A percentile compares a stretch with the other conserved stretches of the same genome.
Evolutionary conservation across 2,797 vertebrate species (phyloP).

Genomic region (Meriones psammophilus): DNA sequence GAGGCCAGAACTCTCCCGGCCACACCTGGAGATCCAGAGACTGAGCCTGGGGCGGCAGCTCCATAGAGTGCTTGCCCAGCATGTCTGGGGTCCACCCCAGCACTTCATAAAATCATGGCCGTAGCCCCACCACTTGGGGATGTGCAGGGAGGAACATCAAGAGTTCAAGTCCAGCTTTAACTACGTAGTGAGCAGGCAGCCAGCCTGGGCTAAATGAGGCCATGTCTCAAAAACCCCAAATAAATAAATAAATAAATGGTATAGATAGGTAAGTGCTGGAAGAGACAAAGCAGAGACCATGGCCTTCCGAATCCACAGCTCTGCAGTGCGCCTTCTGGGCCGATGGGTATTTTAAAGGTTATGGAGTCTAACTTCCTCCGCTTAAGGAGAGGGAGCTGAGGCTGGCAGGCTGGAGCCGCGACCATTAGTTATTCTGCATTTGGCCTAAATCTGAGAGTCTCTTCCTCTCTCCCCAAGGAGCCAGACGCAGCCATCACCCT

Average conservation of each 20-base stretch:
- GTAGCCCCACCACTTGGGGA: not conserved
- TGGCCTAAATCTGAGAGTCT: conserved; percentile 80
- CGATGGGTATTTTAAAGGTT: conserved; percentile 56
- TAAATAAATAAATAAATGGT: not conserved
- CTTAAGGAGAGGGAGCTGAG: conserved; percentile 29
- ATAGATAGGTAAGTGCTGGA: not conserved
- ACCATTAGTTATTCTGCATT: conserved; percentile 72
- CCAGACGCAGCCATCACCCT: conserved; percentile 55
- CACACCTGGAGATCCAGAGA: not conserved
- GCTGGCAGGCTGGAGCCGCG: conserved; percentile 30
- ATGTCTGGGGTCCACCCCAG: not conserved
- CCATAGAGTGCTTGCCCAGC: not conserved
- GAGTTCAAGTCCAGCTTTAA: not conserved
- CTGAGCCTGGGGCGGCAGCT: not conserved
- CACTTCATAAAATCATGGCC: too few species aligned
- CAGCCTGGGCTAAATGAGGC: not conserved
- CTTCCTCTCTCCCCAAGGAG: conserved; percentile 75
- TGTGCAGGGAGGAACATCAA: not conserved
- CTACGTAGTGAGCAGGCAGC: not conserved
- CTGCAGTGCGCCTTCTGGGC: not conserved
- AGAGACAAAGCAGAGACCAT: not conserved
- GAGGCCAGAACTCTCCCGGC: not conserved
- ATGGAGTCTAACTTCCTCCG: conserved; percentile 5
- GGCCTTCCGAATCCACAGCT: not conserved
- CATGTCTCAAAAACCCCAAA: not conserved